Evolutionary conservation across 2,797 vertebrate genomes (phyloP).

Genomic region (Cynodonichthys magdalenae): DNA sequence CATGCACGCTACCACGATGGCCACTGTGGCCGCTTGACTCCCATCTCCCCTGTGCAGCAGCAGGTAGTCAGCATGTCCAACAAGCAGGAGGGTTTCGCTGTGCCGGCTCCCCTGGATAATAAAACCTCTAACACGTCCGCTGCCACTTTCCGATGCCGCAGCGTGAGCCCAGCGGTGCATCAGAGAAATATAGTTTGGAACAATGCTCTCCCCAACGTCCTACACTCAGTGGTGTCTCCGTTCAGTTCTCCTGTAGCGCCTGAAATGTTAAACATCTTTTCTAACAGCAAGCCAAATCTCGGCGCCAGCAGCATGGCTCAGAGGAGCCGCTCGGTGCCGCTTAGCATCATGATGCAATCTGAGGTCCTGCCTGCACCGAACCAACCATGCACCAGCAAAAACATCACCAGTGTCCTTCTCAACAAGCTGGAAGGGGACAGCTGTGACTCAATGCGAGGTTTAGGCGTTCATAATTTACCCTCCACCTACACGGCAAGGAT

Average conservation of each 20-base stretch:
- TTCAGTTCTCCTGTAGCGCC: constrained; percentile 89
- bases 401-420: constrained; percentile 90
- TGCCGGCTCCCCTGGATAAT: constrained; percentile 95
- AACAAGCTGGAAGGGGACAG: constrained; percentile 92
- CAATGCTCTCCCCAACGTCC: constrained; percentile 77
- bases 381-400: constrained; percentile 87
- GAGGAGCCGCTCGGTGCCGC: constrained; percentile 95
- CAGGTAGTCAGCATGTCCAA: constrained; percentile 85
- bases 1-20: constrained; percentile 89
- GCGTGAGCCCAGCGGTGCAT: constrained; percentile 96
- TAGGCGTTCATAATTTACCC: constrained; percentile 91
- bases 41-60: constrained; percentile 94
- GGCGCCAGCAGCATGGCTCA: constrained; percentile 90
- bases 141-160: constrained; percentile 90
- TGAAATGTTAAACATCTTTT: constrained; percentile 89
- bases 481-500: constrained; percentile 95
- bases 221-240: constrained; percentile 84
- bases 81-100: constrained; percentile 95
- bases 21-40: constrained; percentile 91
- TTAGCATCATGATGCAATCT: constrained; percentile 98
- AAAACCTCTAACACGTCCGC: constrained; percentile 82
- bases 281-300: constrained; percentile 82
- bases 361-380: constrained; percentile 84
- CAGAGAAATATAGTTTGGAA: constrained; percentile 90
- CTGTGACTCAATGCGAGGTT: constrained; percentile 87